phyloP scores from a whole-genome alignment of 2,113 vertebrate genomes.

The Lepus timidus region DNA sequence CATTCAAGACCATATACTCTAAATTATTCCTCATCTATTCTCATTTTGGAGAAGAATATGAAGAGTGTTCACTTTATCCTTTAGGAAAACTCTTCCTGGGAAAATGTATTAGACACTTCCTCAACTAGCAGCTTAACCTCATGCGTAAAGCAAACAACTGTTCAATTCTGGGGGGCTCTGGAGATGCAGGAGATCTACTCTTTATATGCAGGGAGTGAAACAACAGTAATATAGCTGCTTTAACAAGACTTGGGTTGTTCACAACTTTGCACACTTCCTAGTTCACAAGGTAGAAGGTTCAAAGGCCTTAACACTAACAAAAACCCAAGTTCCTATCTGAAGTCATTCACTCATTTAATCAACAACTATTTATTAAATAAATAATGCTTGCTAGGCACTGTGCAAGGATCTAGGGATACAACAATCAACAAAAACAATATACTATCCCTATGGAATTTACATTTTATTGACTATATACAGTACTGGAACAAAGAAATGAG shows the following conservation, averaged over 20 bases:
- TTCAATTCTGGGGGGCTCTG: not conserved
- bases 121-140: not conserved
- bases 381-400: not conserved
- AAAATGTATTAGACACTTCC: not conserved
- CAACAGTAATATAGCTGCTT: not conserved
- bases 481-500: not conserved
- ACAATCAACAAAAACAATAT: not conserved
- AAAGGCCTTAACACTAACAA: constrained; percentile 22
- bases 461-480: not conserved
- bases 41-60: constrained; percentile 7
- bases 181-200: not conserved
- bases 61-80: not conserved
- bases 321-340: not conserved
- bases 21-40: constrained; percentile 24
- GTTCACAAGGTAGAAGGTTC: not conserved
- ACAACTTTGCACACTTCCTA: constrained; percentile 20
- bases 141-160: not conserved
- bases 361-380: constrained; percentile 17
- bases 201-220: not conserved
- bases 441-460: not conserved
- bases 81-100: not conserved
- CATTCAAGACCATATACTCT: not conserved
- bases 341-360: constrained; percentile 10
- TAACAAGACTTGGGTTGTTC: constrained; percentile 28
- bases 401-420: constrained; percentile 51